Conservation (phyloP, 2,888 invertebrate species). For the Yponomeuta cagnagella region DNA sequence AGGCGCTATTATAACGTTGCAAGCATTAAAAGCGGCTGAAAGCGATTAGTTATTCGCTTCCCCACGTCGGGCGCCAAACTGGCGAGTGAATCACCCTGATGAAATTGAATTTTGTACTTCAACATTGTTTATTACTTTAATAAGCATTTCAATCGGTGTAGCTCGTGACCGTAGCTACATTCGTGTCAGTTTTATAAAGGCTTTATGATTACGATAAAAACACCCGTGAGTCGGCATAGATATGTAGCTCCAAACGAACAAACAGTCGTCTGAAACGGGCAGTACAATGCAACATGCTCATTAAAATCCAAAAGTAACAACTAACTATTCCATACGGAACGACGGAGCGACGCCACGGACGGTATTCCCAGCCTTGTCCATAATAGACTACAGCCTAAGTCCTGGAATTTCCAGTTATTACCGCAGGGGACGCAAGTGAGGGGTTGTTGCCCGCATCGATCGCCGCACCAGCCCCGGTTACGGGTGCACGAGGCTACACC, state of each 20-base stretch:
- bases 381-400: slow-evolving; percentile 35
- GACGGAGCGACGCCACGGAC: slow-evolving; percentile 50
- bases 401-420: slow-evolving; percentile 70
- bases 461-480: slow-evolving; percentile 51
- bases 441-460: slow-evolving; percentile 73
- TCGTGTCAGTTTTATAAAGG: not conserved
- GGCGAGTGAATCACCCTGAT: slow-evolving; percentile 17
- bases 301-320: not conserved
- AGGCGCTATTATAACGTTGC: not conserved
- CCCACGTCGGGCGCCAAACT: slow-evolving; percentile 51
- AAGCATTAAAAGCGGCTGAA: slow-evolving; percentile 16
- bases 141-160: not conserved
- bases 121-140: not conserved
- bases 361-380: slow-evolving; percentile 58
- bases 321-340: not conserved
- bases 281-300: not conserved
- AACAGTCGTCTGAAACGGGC: not conserved
- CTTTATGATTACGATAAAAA: not conserved
- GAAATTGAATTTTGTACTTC: not conserved
- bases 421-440: slow-evolving; percentile 55
- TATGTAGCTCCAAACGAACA: not conserved
- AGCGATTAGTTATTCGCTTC: slow-evolving; percentile 25
- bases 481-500: slow-evolving; percentile 58
- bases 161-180: not conserved
- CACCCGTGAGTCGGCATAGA: not conserved